Conservation (phyloP, 1,140 invertebrate genomes). For the Schmidtea mediterranea region DNA sequence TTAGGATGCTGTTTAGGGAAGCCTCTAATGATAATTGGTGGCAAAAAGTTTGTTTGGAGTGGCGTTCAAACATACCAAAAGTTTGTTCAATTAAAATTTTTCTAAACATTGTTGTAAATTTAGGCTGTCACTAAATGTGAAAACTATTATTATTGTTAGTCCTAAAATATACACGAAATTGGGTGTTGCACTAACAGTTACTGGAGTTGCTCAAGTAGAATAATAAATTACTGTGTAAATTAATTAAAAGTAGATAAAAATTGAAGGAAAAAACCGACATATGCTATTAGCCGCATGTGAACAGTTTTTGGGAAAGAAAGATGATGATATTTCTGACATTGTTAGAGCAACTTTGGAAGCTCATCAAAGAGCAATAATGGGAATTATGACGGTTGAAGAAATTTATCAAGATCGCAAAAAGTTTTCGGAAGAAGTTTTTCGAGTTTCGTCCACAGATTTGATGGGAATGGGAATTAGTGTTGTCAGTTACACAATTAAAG, state of each 20-base stretch:
- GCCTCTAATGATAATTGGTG: constrained; percentile 51
- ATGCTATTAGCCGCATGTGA: background rate
- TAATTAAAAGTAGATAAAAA: too few relatives aligned
- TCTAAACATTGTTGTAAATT: constrained; percentile 35
- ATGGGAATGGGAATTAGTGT: background rate
- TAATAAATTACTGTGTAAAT: background rate
- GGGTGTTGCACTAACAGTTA: constrained; percentile 86
- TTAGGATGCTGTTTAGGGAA: constrained; percentile 20
- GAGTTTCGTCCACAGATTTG: background rate
- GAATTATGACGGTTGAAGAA: constrained; percentile 1
- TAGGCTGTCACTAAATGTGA: constrained; percentile 73
- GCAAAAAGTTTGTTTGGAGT: constrained; percentile 83
- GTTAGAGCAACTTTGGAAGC: background rate
- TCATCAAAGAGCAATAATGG: background rate
- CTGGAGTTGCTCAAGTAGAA: constrained; percentile 66
- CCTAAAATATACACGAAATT: constrained; percentile 64
- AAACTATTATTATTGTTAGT: constrained; percentile 43
- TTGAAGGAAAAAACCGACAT: background rate
- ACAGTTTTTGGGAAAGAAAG: background rate
- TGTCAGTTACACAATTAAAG: background rate
- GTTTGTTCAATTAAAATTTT: constrained; percentile 28
- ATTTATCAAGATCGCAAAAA: constrained; percentile 2
- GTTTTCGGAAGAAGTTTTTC: background rate
- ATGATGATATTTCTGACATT: background rate
- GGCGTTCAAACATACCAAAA: constrained; percentile 69